Evolutionary conservation across 92 coral and sea anemone genomes (phyloP).

Genomic region (Pocillopora meandrina): DNA sequence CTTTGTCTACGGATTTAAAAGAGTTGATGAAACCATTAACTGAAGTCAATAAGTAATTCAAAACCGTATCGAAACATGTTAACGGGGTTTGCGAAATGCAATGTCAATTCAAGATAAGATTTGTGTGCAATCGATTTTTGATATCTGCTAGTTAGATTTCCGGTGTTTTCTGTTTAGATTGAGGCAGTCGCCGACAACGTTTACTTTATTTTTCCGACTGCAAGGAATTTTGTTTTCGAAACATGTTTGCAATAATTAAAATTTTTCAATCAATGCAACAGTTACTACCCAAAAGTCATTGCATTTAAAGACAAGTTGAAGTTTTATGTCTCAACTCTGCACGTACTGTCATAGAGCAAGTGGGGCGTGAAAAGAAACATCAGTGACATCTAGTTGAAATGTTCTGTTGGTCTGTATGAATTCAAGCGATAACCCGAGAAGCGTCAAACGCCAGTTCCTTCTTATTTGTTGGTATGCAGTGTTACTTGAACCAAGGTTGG

Average conservation of each 20-base stretch:
- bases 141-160: not conserved
- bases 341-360: not conserved
- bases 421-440: constrained; percentile 28
- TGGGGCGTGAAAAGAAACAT: constrained; percentile 20
- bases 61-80: not conserved
- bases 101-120: not conserved
- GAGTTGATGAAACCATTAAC: not conserved
- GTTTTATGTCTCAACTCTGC: not conserved
- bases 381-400: not conserved
- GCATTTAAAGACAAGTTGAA: constrained; percentile 20
- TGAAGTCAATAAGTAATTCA: not conserved
- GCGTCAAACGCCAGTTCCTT: not conserved
- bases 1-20: not conserved
- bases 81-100: not conserved
- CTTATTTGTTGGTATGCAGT: constrained; percentile 40
- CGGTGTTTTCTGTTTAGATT: not conserved
- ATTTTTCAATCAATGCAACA: constrained; percentile 12
- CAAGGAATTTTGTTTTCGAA: constrained; percentile 19
- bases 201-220: not conserved
- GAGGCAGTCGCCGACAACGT: not conserved
- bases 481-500: constrained; percentile 42
- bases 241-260: constrained; percentile 21
- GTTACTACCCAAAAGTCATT: constrained; percentile 44
- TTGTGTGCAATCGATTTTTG: not conserved
- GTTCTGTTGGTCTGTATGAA: constrained; percentile 27